Evolutionary conservation across 2,113 vertebrate species (phyloP), one percentile per base, ranked within the genome.

Genomic region (Verasper variegatus): DNA sequence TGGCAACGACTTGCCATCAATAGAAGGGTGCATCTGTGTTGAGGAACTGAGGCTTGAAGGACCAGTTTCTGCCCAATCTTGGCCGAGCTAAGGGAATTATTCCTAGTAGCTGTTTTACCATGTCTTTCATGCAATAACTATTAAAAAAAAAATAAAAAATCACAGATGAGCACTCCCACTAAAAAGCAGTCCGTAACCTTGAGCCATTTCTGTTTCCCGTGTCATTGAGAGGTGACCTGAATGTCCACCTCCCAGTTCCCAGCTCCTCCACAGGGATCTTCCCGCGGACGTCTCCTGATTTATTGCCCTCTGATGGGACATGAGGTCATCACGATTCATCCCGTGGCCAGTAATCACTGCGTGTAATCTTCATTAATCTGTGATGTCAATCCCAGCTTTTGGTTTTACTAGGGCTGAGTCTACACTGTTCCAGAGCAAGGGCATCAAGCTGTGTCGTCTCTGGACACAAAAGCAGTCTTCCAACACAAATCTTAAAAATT

Each of bases 351-450:
- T 83, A 90, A 94, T 88, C 79, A 60, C 86, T 37, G 79, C 77
- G 68, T 90, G 88, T 94, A 93, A 93, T 95, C 92, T 92, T 89
- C 81, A 93, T 93, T 93, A 93, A 94, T 93, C 91, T 94, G 81
- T 65, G 82, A 91, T 87, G 86, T 91, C 92, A 93, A 90, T 94
- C 88, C 86, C 78, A 80, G 88, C 69, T 91, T 92, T 92, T 86
- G 74, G 74, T 88, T 88, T 83, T 80, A 82, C 85, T 77, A 74
- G 70, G 82, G 82, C 68, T 73, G 80, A 84, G 77, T 90, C 80
- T 87, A 86, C 76, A 9, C 71, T 61, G 68, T 63, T 82, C 75
- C 66, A 68, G 31, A 31, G 73, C 18, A n/a, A 74, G 70, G 61
- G 45, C 76, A 70, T 51, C 1, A 20, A 65, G 54, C 66, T 71